Percentiles rank a stretch among this genome's conserved stretches.
Conservation (phyloP, 2,113 vertebrate species). For the Hippocampus abdominalis region DNA sequence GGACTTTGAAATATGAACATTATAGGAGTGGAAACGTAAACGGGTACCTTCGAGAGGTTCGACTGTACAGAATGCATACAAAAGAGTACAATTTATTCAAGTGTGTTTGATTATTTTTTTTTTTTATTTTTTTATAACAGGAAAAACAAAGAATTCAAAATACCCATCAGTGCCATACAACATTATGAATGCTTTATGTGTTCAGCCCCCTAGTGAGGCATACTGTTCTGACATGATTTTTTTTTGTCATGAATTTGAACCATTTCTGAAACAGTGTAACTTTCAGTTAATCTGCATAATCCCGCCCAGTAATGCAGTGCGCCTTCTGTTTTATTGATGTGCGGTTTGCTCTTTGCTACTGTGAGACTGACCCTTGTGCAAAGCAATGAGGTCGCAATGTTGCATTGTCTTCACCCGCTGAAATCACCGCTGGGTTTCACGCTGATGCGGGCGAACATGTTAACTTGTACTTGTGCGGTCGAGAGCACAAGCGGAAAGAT, state of each 20-base stretch:
- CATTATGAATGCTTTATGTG: neutral
- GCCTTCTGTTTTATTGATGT: conserved; percentile 7
- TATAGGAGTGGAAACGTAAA: too few species aligned
- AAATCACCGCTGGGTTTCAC: neutral
- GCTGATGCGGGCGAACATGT: neutral
- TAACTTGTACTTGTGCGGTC: neutral
- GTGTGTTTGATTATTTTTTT: too few species aligned
- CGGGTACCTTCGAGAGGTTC: too few species aligned
- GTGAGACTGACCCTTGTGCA: conserved; percentile 3
- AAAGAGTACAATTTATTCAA: too few species aligned
- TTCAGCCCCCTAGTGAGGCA: neutral
- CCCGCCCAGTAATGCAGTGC: too few species aligned
- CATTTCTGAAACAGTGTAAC: neutral
- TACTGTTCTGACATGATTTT: neutral
- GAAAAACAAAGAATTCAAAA: too few species aligned
- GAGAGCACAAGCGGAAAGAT: neutral
- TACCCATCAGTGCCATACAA: neutral
- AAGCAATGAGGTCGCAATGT: neutral
- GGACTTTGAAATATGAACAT: too few species aligned
- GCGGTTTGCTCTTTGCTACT: conserved; percentile 4
- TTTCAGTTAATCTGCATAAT: neutral
- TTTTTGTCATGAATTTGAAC: neutral
- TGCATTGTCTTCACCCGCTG: neutral
- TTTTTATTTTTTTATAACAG: too few species aligned
- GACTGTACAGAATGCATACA: too few species aligned